Conservation (phyloP, 2,113 vertebrate genomes). For the Hyla sarda region DNA sequence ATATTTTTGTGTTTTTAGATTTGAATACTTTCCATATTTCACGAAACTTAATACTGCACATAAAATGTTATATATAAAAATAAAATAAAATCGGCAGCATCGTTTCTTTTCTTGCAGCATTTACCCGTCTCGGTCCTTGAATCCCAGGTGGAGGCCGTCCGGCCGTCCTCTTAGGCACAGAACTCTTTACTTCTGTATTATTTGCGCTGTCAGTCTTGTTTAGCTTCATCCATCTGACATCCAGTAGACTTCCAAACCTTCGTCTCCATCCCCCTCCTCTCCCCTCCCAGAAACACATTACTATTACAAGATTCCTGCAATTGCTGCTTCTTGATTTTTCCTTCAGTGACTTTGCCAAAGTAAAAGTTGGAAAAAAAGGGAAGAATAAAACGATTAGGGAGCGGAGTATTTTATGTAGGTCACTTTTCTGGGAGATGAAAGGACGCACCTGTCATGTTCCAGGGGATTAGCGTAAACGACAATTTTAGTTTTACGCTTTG, state of each 20-base stretch:
- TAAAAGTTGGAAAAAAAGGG: conserved; percentile 14
- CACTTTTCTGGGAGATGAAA: not conserved
- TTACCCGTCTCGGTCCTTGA: not conserved
- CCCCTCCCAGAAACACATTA: not conserved
- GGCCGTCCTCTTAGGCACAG: not conserved
- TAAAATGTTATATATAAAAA: too few species aligned
- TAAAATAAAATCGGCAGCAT: not conserved
- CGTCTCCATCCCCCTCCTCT: not conserved
- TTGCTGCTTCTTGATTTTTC: not conserved
- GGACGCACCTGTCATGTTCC: not conserved
- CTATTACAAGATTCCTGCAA: not conserved
- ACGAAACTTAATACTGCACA: too few species aligned
- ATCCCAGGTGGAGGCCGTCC: not conserved
- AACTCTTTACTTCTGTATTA: not conserved
- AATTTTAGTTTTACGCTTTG: not conserved
- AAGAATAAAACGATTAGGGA: conserved; percentile 8
- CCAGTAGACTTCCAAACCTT: not conserved
- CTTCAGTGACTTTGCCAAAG: conserved; percentile 40
- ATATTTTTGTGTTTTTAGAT: too few species aligned
- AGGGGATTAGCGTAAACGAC: not conserved
- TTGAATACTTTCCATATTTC: too few species aligned
- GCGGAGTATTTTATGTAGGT: not conserved
- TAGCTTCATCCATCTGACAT: conserved; percentile 16
- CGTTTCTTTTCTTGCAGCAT: not conserved
- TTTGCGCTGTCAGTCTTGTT: conserved; percentile 26